Evolutionary conservation across 1,140 invertebrate species (phyloP).

Genomic region (Lepidurus couesii): DNA sequence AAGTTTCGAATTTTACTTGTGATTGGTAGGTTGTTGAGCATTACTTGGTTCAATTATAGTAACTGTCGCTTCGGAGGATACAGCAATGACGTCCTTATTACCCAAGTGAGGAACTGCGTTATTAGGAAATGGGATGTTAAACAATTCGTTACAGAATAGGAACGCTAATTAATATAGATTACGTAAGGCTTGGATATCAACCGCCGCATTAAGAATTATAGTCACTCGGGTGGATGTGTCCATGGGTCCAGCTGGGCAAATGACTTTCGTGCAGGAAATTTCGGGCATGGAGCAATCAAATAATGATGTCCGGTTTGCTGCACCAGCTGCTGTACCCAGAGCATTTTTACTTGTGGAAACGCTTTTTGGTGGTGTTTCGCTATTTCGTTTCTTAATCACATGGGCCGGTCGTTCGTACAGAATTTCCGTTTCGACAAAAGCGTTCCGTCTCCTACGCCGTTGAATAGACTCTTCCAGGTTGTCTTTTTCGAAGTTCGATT

Average conservation of each 20-base stretch:
- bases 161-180: not conserved
- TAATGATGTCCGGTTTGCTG: slow-evolving; percentile 21
- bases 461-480: not conserved
- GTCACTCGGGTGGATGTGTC: not conserved
- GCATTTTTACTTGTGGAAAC: not conserved
- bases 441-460: not conserved
- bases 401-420: not conserved
- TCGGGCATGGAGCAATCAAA: slow-evolving; percentile 25
- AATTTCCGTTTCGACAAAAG: not conserved
- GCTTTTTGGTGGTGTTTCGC: not conserved
- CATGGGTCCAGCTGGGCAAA: slow-evolving; percentile 20
- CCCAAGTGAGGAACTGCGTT: slow-evolving; percentile 18
- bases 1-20: slow-evolving; percentile 20
- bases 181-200: not conserved
- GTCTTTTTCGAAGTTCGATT: not conserved
- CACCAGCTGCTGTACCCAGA: not conserved
- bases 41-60: slow-evolving; percentile 26
- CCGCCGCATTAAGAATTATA: not conserved
- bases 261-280: slow-evolving; percentile 1
- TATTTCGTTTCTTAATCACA: not conserved
- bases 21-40: slow-evolving; percentile 24
- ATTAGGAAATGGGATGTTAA: too few species aligned
- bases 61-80: slow-evolving; percentile 26
- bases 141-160: too few species aligned
- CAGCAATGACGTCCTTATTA: slow-evolving; percentile 29